Conservation (phyloP, 1,140 invertebrate species). For the Brevipalpus yothersi region DNA sequence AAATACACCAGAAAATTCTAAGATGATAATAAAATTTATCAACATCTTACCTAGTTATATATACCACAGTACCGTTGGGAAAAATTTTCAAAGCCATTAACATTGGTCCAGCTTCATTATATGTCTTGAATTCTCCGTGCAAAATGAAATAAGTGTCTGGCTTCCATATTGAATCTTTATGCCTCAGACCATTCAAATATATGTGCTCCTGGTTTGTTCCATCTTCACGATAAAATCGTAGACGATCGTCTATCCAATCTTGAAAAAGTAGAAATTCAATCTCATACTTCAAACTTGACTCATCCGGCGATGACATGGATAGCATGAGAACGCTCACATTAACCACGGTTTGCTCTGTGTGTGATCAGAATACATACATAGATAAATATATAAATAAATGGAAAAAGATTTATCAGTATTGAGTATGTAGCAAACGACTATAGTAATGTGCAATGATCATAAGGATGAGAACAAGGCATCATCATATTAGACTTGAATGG, state of each 20-base stretch:
- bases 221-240: conserved; percentile 56
- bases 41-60: conserved; percentile 36
- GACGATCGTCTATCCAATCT: conserved; percentile 63
- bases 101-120: conserved; percentile 62
- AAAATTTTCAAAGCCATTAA: conserved; percentile 70
- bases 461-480: not conserved
- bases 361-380: not conserved
- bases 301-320: conserved; percentile 74
- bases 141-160: conserved; percentile 85
- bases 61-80: conserved; percentile 70
- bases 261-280: conserved; percentile 72
- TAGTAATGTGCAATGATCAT: not conserved
- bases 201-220: conserved; percentile 35
- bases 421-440: not conserved
- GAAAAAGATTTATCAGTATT: not conserved
- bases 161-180: conserved; percentile 65
- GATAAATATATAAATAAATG: not conserved
- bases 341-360: conserved; percentile 36
- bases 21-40: not conserved
- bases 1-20: too few relatives aligned
- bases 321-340: conserved; percentile 75
- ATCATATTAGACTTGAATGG: not conserved
- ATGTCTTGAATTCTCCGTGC: conserved; percentile 51
- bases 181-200: conserved; percentile 67
- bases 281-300: conserved; percentile 87